Evolutionary conservation across 2,797 vertebrate genomes (phyloP).

Genomic region (Macropodus opercularis): DNA sequence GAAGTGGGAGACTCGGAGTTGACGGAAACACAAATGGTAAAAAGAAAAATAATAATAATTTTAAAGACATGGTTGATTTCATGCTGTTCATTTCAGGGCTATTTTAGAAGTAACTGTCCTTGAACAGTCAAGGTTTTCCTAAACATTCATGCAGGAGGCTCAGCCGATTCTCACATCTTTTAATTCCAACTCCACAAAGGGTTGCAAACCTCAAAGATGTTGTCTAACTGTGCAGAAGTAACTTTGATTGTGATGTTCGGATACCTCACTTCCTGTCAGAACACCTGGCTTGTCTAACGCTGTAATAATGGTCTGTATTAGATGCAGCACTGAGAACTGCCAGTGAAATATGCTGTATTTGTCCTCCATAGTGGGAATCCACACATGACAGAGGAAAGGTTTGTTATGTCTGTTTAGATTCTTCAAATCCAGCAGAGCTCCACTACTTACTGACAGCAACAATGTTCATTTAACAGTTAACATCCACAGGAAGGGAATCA

Average conservation of each 20-base stretch:
- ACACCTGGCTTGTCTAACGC: no score
- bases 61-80: conserved; percentile 24
- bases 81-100: conserved; percentile 15
- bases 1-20: conserved; percentile 31
- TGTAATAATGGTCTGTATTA: no score
- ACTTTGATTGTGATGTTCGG: neutral
- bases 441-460: conserved; percentile 11
- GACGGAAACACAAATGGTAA: conserved; percentile 26
- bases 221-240: conserved; percentile 13
- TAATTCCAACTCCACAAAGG: conserved; percentile 25
- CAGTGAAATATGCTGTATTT: neutral
- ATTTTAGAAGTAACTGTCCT: conserved; percentile 13
- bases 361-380: neutral
- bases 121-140: conserved; percentile 28
- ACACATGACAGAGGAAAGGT: conserved; percentile 1
- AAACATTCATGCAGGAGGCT: no score
- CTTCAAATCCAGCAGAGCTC: conserved; percentile 3
- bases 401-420: conserved; percentile 2
- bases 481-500: conserved; percentile 20
- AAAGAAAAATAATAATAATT: conserved; percentile 31
- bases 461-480: conserved; percentile 15
- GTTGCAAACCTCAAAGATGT: conserved; percentile 18
- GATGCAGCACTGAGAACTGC: neutral
- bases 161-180: conserved; percentile 24
- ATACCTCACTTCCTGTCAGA: no score